These are phyloP conservation scores for Patella ulyssiponensis DNA, from an alignment of 2,888 invertebrate genomes.

Conservation along the genomic window DNA sequence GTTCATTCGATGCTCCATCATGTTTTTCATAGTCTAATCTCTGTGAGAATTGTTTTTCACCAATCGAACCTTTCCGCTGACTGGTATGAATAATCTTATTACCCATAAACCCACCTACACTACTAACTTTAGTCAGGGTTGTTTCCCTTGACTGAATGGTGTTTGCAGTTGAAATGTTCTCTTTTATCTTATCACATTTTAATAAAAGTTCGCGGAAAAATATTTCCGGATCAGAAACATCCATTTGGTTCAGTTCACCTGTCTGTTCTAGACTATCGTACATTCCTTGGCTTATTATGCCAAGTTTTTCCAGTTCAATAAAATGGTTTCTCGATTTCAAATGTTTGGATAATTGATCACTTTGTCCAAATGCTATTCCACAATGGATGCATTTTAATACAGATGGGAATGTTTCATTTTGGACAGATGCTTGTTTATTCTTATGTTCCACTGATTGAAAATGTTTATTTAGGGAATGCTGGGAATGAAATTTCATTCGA, in stretches of 20 bases:
- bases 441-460: conserved; percentile 92
- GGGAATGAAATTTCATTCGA: conserved; percentile 89
- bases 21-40: conserved; percentile 42
- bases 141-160: too few species aligned
- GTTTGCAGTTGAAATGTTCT: not conserved
- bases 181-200: conserved; percentile 20
- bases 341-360: conserved; percentile 97
- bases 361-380: conserved; percentile 92
- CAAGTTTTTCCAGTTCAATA: conserved; percentile 91
- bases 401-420: conserved; percentile 79
- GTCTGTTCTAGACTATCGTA: conserved; percentile 92
- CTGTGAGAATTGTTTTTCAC: conserved; percentile 22
- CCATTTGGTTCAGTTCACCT: conserved; percentile 89
- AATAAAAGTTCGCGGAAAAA: conserved; percentile 26
- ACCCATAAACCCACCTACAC: too few species aligned
- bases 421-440: conserved; percentile 78
- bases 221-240: conserved; percentile 81
- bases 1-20: conserved; percentile 45
- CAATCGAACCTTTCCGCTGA: not conserved
- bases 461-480: conserved; percentile 94
- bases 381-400: conserved; percentile 97
- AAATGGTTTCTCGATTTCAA: conserved; percentile 96
- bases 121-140: too few species aligned
- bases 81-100: not conserved
- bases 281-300: conserved; percentile 93